Conservation (phyloP, 92 coral and sea anemone species). For the Bergia puertoricense region DNA sequence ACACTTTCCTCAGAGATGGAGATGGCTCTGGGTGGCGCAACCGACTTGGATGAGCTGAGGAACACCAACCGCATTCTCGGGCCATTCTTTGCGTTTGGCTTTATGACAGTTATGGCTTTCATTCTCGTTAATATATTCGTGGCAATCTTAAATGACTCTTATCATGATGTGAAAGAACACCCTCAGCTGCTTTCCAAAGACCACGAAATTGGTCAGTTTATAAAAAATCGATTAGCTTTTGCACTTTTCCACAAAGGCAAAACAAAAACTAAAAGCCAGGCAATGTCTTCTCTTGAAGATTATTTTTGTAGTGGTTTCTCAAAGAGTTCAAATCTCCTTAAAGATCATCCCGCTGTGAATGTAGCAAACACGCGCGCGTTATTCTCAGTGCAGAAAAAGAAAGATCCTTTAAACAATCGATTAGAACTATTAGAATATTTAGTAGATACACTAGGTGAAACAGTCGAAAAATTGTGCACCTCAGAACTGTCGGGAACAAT, state of each 20-base stretch:
- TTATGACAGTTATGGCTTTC: conserved; percentile 54
- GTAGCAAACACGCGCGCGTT: neutral
- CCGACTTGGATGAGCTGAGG: conserved; percentile 44
- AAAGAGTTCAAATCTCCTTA: neutral
- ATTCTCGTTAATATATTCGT: conserved; percentile 75
- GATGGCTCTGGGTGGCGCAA: conserved; percentile 65
- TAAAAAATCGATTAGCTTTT: conserved; percentile 51
- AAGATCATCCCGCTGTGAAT: too few species aligned
- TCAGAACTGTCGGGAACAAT: neutral
- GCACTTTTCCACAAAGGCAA: conserved; percentile 1
- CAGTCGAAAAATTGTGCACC: neutral
- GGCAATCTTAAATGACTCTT: conserved; percentile 69
- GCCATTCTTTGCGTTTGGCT: conserved; percentile 63
- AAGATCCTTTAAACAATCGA: neutral
- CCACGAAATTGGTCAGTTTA: conserved; percentile 75
- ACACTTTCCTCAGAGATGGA: conserved; percentile 59
- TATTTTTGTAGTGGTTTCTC: too few species aligned
- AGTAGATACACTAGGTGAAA: neutral
- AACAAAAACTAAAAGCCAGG: neutral
- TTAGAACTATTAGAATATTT: neutral
- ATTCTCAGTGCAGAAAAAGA: neutral
- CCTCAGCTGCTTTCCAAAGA: conserved; percentile 60
- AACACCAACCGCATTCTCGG: conserved; percentile 58
- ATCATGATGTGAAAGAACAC: conserved; percentile 55
- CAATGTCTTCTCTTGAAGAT: neutral